Evolutionary conservation across 2,888 invertebrate genomes (phyloP), one percentile per base, ranked within the genome.

Genomic region (Chloromyia formosa): DNA sequence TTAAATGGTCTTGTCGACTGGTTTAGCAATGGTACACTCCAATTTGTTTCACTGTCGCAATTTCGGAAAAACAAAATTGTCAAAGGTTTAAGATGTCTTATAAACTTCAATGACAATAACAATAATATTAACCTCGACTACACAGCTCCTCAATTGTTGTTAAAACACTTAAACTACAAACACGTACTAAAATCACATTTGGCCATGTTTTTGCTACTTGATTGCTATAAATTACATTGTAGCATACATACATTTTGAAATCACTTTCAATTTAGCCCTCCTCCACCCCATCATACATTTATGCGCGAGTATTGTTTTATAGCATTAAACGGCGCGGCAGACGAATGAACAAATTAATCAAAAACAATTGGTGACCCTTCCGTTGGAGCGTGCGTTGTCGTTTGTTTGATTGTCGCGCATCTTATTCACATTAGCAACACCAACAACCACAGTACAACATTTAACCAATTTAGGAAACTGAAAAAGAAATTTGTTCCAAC

Each of bases 311-410:
- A 35, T 54, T 56, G 23, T 23, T 16, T 56, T 56, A 71, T 71
- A 35, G 27, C 27, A 71, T 71, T 58, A 71, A 71, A 58, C 68
- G 42, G 53, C 68, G 68, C 68, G 68, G 68, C 68, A 20, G 68
- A 35, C 35, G 68, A 69, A 69, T 69, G 68, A 69, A 69, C 71
- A 71, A 71, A 71, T 71, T 71, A 56, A 71, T 71, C 71, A 69
- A 69, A 69, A 69, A 69, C 68, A 69, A 69, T 69, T 69, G 68
- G 23, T 40, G 71, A 56, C 71, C 58, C 71, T 71, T 71, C 71
- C 56, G 56, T 56, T 56, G 71, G 42, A 71, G 71, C 71, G 71
- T 71, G 71, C 71, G 56, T 71, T 71, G 56, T 58, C 35, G 27
- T 42, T 56, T 20, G 71, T 71, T 14, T 14, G 71, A 58, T 71